Evolutionary conservation across 2,797 vertebrate genomes (phyloP).

Genomic region (Cetoscarus ocellatus): DNA sequence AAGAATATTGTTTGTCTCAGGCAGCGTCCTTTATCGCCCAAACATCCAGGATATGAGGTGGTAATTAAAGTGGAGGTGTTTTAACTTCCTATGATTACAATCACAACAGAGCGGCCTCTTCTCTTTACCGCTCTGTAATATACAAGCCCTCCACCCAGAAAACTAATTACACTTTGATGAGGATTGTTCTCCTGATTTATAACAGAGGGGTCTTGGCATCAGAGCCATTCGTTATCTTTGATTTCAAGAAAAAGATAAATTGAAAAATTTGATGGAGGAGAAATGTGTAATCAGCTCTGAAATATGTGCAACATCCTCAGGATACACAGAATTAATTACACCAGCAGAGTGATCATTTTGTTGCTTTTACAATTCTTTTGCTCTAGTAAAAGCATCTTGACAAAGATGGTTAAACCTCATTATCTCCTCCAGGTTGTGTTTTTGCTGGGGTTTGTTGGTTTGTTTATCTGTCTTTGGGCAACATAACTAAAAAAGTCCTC

Average conservation of each 20-base stretch:
- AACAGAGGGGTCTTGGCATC: slow-evolving; percentile 25
- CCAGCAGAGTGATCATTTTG: not conserved
- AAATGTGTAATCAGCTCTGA: slow-evolving; percentile 31
- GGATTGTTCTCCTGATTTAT: slow-evolving; percentile 53
- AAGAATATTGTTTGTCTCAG: slow-evolving; percentile 24
- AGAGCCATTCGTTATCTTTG: slow-evolving; percentile 57
- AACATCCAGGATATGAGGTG: slow-evolving; percentile 25
- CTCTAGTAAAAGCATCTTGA: too few relatives aligned
- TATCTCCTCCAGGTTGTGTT: too few relatives aligned
- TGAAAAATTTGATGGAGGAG: slow-evolving; percentile 11
- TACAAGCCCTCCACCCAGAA: slow-evolving; percentile 32
- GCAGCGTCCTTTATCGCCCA: slow-evolving; percentile 18
- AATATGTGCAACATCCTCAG: slow-evolving; percentile 30
- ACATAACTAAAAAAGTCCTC: too few relatives aligned
- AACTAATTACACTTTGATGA: slow-evolving; percentile 71
- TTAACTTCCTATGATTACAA: slow-evolving; percentile 48
- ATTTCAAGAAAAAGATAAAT: slow-evolving; percentile 54
- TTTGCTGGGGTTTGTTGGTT: too few relatives aligned
- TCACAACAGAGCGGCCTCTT: slow-evolving; percentile 19
- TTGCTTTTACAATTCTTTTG: not conserved
- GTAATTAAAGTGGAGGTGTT: slow-evolving; percentile 43
- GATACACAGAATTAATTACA: slow-evolving; percentile 20
- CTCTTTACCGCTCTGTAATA: slow-evolving; percentile 35
- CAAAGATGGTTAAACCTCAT: too few relatives aligned
- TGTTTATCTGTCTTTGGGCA: too few relatives aligned